These are phyloP conservation scores for Sebastes baramenuke DNA, from an alignment of 2,797 vertebrate species.

Conservation along the genomic window DNA sequence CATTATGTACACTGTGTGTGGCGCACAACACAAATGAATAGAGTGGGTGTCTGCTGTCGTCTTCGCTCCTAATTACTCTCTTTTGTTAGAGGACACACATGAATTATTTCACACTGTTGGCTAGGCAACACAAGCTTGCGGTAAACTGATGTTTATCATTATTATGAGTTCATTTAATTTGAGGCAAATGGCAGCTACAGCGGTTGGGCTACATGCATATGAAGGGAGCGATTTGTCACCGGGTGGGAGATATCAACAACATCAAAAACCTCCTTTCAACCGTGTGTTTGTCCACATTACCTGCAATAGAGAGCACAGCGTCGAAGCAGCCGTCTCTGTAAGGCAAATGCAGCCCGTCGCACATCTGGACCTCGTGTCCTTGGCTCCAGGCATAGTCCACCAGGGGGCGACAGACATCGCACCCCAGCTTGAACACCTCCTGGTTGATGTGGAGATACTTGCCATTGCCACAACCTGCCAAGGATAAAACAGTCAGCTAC, in stretches of 20 bases:
- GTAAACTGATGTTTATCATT: conserved; percentile 57
- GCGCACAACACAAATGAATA: conserved; percentile 7
- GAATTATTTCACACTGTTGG: conserved; percentile 58
- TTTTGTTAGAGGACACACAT: conserved; percentile 31
- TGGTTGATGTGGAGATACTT: conserved; percentile 87
- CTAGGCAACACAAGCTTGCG: conserved; percentile 43
- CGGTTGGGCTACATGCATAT: conserved; percentile 8
- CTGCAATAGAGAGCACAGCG: conserved; percentile 80
- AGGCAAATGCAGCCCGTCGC: conserved; percentile 79
- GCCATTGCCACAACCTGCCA: conserved; percentile 85
- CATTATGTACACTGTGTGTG: conserved; percentile 1
- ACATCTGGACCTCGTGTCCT: conserved; percentile 80
- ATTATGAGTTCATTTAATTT: conserved; percentile 21
- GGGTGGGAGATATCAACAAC: neutral
- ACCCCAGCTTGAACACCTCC: conserved; percentile 82
- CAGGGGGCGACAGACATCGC: conserved; percentile 80
- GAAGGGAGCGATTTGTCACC: neutral
- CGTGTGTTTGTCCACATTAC: conserved; percentile 23
- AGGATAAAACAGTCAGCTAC: conserved; percentile 4
- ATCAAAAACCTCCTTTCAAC: neutral
- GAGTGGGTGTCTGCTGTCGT: conserved; percentile 16
- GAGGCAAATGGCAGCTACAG: conserved; percentile 2
- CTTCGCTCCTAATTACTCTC: conserved; percentile 31
- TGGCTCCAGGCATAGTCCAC: conserved; percentile 82
- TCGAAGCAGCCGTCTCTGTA: conserved; percentile 80